Evolutionary conservation across 2,888 invertebrate species (phyloP), one percentile per base, ranked within the genome.

Genomic region (Drosophila siamana): DNA sequence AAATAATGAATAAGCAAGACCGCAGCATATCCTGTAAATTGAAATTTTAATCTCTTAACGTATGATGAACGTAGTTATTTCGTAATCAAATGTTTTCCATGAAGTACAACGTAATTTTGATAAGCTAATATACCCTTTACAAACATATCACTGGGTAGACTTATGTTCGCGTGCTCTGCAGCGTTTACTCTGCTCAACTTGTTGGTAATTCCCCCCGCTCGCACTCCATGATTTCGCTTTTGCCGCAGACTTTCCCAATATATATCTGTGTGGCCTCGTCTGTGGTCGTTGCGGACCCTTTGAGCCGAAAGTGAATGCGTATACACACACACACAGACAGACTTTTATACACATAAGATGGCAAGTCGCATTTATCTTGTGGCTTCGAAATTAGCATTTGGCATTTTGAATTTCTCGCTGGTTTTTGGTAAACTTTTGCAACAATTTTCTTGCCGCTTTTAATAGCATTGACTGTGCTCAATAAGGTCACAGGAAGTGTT

Each of bases 331-430:
- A 56, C n/a, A 36, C 11, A 19, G n/a, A n/a, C n/a, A n/a, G n/a
- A n/a, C n/a, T n/a, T n/a, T 13, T 22, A 24, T 22, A 16, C 13
- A 36, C 44, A 33, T 36, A 30, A 28, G 30, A 40, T 24, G 57
- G 26, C 64, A 61, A 52, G 52, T 55, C 68, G 63, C 73, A 73
- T 78, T 73, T 67, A 68, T 76, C 72, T 73, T 43, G 69, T 71
- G 67, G 74, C 73, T 69, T 69, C 55, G 73, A 69, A 69, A 88
- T 88, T 82, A 69, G 75, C 86, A 80, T 87, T 88, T 84, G 81
- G 71, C 84, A 78, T 84, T 83, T 79, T 22, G 56, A 65, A 68
- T 77, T 70, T 47, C 59, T 78, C 54, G 44, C 56, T 64, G 28
- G 55, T 61, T 61, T 61, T 61, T 50, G 54, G 40, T 38, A 30